Base-by-base conservation (phyloP, 1,140 invertebrate genomes). In the Rhopalosiphum padi region DNA sequence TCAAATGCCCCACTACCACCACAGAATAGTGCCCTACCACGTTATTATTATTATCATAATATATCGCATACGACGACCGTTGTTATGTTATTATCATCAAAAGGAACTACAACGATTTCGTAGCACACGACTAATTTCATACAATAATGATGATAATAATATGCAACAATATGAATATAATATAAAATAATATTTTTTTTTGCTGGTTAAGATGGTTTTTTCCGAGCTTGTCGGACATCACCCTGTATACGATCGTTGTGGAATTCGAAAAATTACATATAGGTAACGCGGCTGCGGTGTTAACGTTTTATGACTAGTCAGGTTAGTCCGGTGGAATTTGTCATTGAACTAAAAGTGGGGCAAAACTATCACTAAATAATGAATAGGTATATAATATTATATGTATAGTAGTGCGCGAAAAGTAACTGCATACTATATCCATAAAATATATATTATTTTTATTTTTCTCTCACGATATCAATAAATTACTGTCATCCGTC, bases 291-390 rank as follows among this genome's bases (percentile, higher is more conserved):
- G 35, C 85, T 46, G 41, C 41, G 43, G 41, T 41, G 91, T 51
- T 92, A 93, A 93, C 82, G 21, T 93, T 93, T 93, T 93, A 93
- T 93, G 91, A 93, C 91, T 86, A 85, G 91, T 93, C 91, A 93
- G 82, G 91, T 93, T 93, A 93, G 91, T 93, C 91, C 91, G 48
- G 5, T 85, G 91, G 91, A 93, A 93, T 93, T 93, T 93, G 91
- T 93, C 91, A 93, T 93, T 93, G 91, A 93, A 93, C 91, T 41
- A 93, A 93, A 93, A 93, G 91, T 93, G 91, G 91, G 91, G 91
- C 91, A 93, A 25, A 93, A 93, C 91, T 93, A 93, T 93, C 91
- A 93, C 91, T 93, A 93, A 93, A 93, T 93, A 93, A 93, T 93
- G 91, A 93, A 93, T 85, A 93, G 60, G 43, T 51, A 43, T 21